These are phyloP conservation scores for Branchellion lobata DNA, from an alignment of 2,888 invertebrate species.

Conservation along the genomic window DNA sequence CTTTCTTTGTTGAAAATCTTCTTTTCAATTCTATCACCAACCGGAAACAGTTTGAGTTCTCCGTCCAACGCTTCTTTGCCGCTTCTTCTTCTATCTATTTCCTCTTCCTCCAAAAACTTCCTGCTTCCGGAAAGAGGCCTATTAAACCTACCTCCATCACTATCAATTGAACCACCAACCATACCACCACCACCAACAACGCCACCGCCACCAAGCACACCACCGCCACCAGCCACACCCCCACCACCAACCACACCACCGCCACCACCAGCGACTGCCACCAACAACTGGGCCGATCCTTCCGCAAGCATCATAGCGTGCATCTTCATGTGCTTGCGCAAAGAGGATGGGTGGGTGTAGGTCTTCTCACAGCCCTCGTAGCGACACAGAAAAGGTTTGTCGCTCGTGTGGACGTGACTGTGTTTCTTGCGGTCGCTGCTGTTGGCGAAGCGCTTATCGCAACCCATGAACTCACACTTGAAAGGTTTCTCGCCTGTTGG, in stretches of 20 bases:
- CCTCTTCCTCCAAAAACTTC: no score
- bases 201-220: neutral
- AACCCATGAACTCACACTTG: conserved; percentile 94
- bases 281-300: neutral
- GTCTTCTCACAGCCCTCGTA: conserved; percentile 97
- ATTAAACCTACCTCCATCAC: no score
- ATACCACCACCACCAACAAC: neutral
- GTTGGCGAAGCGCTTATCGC: conserved; percentile 96
- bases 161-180: no score
- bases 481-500: conserved; percentile 99
- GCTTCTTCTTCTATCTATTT: no score
- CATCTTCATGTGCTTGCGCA: conserved; percentile 87
- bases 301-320: conserved; percentile 50
- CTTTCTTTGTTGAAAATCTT: neutral
- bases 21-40: neutral
- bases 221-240: neutral
- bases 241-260: neutral
- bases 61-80: no score
- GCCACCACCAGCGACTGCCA: neutral
- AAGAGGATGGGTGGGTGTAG: conserved; percentile 96
- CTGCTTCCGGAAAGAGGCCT: no score
- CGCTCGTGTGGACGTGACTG: conserved; percentile 97
- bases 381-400: conserved; percentile 97
- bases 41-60: no score
- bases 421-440: conserved; percentile 98